These are phyloP conservation scores for Aquatica leii DNA, from an alignment of 2,888 invertebrate genomes.

Conservation along the genomic window DNA sequence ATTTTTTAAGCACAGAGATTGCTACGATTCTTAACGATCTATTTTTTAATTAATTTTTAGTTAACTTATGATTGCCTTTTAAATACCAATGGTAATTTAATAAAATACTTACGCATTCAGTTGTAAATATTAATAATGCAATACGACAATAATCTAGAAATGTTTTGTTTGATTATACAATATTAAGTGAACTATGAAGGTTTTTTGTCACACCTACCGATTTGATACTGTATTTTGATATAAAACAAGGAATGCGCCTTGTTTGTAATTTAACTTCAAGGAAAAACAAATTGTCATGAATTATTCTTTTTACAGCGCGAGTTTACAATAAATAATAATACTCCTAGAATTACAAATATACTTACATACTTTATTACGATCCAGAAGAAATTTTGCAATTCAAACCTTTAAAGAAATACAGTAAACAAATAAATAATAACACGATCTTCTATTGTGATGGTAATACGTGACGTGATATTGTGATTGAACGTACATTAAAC, in stretches of 20 bases:
- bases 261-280: neutral
- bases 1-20: too few species aligned
- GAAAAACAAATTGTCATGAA: neutral
- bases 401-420: neutral
- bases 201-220: slow-evolving; percentile 1
- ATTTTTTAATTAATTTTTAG: too few species aligned
- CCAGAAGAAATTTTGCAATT: neutral
- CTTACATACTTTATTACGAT: neutral
- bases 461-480: slow-evolving; percentile 27
- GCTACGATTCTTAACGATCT: too few species aligned
- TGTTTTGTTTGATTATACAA: too few species aligned
- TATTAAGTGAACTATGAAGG: slow-evolving; percentile 1
- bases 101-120: too few species aligned
- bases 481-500: slow-evolving; percentile 23
- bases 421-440: slow-evolving; percentile 17
- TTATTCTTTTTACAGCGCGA: neutral
- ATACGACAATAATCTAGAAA: too few species aligned
- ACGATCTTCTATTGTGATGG: slow-evolving; percentile 19
- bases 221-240: neutral
- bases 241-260: neutral
- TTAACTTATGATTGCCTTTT: too few species aligned
- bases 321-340: neutral
- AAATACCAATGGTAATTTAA: too few species aligned
- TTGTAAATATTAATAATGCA: too few species aligned
- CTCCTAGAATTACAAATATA: neutral